Evolutionary conservation across 2,113 vertebrate species (phyloP), one percentile per base, ranked within the genome.

Genomic region (Ochotona princeps): DNA sequence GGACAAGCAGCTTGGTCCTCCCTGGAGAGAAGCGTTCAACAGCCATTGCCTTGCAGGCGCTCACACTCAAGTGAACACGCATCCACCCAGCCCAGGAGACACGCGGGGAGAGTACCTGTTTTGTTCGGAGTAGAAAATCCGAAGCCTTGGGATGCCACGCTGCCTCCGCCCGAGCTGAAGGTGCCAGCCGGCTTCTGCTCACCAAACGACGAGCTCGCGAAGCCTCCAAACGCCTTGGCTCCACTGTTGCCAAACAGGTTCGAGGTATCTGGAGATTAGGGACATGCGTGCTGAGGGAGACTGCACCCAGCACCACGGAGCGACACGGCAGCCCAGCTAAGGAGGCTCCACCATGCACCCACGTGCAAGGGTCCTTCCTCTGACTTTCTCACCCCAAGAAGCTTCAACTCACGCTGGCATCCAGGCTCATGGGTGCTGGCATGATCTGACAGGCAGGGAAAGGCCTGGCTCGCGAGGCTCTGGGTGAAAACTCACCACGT

Each of bases 81-180:
- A 4, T 0, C 1, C 0, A 5, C 38, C 10, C 26, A 54, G 1
- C 9, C 35, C 14, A 1, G 4, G 4, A 61, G 61, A 0, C 5
- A 7, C 0, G 15, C 1, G 2, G 13, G 28, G 54, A 32, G n/a
- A 88, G 67, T 98, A 99, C 99, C 98, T 98, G 98, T 89, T 98
- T 99, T 99, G 90, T 97, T 95, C 0, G 99, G 98, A 60, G 97
- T 97, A 79, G 98, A 96, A 94, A 99, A 99, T 1, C 99, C 99
- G 3, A 99, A 99, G 81, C 99, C 99, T 95, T 99, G 99, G 6
- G 99, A 97, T 0, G 99, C 99, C 21, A 99, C 99, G 1, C 98
- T 99, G 8, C 99, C 99, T 11, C 96, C 98, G 38, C 99, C 98
- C 0, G 99, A 98, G 93, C 97, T 99, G 98, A 99, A 99, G 0